A percentile compares a stretch with the other conserved stretches of the same genome.
phyloP scores from a whole-genome alignment of 53 echinoderm and acorn worm species.

The Echinarachnius parma region DNA sequence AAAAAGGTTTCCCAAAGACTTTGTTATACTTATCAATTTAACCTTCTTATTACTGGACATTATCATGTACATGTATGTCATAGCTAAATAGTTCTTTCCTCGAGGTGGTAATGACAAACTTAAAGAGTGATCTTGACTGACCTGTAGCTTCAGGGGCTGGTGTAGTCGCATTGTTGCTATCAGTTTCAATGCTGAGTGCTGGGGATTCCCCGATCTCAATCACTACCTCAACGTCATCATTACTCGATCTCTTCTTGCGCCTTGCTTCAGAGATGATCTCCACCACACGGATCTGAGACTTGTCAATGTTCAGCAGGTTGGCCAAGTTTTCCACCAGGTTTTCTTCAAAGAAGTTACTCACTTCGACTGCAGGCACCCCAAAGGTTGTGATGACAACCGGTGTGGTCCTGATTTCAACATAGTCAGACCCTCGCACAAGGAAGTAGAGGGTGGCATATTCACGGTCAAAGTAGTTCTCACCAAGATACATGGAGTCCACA shows the following conservation, averaged over 20 bases:
- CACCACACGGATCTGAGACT: conserved; percentile 71
- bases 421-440: conserved; percentile 45
- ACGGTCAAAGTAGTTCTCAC: conserved; percentile 84
- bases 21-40: no score
- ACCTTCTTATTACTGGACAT: no score
- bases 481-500: conserved; percentile 44
- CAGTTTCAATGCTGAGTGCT: conserved; percentile 28
- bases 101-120: no score
- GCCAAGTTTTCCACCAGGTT: conserved; percentile 77
- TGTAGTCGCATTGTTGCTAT: conserved; percentile 6
- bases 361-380: conserved; percentile 66
- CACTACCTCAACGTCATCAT: conserved; percentile 51
- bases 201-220: conserved; percentile 81
- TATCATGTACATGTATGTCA: no score
- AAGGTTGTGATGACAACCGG: conserved; percentile 80
- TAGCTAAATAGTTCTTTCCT: no score
- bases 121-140: no score
- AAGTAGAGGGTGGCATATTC: conserved; percentile 58
- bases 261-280: conserved; percentile 70
- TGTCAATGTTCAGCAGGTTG: conserved; percentile 59
- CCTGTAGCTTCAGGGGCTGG: conserved; percentile 42
- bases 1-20: no score
- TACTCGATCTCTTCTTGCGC: conserved; percentile 42
- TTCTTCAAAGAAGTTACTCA: conserved; percentile 85
- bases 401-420: conserved; percentile 69